phyloP scores from a whole-genome alignment of 2,888 invertebrate species.

The Metalampra italica region DNA sequence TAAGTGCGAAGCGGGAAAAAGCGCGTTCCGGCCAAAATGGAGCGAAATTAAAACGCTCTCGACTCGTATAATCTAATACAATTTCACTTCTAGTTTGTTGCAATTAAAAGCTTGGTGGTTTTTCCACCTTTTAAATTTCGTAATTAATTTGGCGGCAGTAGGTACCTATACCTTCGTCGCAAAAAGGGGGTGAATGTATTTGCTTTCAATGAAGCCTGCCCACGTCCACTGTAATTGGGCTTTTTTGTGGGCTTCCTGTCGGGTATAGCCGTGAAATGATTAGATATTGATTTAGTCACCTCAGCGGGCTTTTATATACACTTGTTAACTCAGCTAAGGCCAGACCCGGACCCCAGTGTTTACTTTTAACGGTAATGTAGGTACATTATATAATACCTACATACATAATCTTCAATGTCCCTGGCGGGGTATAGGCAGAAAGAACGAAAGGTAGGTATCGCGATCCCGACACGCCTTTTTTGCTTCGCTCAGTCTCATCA shows the following conservation, averaged over 20 bases:
- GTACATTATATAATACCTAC: too few species aligned
- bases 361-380: too few species aligned
- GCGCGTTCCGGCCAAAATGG: background rate
- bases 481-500: too few species aligned
- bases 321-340: too few species aligned
- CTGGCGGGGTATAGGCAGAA: too few species aligned
- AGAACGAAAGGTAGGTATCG: too few species aligned
- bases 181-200: background rate
- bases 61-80: background rate
- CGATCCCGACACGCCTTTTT: too few species aligned
- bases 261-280: background rate
- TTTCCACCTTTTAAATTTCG: conserved; percentile 2
- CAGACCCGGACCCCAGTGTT: too few species aligned
- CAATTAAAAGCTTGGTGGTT: background rate
- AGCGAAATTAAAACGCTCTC: background rate
- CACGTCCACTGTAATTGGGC: background rate
- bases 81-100: background rate
- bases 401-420: too few species aligned
- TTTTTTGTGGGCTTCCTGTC: background rate
- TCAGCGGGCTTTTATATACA: too few species aligned
- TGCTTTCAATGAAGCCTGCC: background rate
- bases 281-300: background rate
- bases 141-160: conserved; percentile 6
- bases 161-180: too few species aligned
- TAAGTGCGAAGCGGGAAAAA: background rate